A percentile compares a stretch with the other conserved stretches of the same genome.
Evolutionary conservation across 2,113 vertebrate species (phyloP).

Genomic region (Verasper variegatus): DNA sequence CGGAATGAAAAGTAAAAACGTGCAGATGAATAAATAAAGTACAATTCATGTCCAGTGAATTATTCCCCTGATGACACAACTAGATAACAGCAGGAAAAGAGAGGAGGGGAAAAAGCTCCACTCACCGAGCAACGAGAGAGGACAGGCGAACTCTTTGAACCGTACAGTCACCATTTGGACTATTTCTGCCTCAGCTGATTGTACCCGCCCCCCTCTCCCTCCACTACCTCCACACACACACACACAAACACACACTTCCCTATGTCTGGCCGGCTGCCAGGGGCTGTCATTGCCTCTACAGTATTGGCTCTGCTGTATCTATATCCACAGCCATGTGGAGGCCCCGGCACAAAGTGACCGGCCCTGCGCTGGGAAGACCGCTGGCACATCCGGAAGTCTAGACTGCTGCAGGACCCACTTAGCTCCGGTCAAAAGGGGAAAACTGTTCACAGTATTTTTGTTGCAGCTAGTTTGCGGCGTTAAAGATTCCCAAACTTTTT

Average conservation of each 20-base stretch:
- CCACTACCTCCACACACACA: slow-evolving; percentile 1
- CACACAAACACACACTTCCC: slow-evolving; percentile 38
- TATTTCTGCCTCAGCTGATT: slow-evolving; percentile 79
- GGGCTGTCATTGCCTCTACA: slow-evolving; percentile 74
- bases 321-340: slow-evolving; percentile 59
- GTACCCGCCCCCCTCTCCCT: slow-evolving; percentile 25
- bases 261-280: slow-evolving; percentile 72
- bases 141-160: slow-evolving; percentile 72
- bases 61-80: neutral
- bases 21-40: neutral
- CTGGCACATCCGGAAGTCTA: neutral
- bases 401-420: neutral
- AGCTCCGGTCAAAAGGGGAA: neutral
- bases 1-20: too few species aligned
- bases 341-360: slow-evolving; percentile 8
- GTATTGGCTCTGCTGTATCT: slow-evolving; percentile 72
- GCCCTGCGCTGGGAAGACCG: neutral
- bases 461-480: neutral
- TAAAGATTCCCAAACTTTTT: too few species aligned
- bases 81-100: slow-evolving; percentile 13
- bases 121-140: slow-evolving; percentile 27
- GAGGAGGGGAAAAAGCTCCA: neutral
- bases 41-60: neutral
- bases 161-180: slow-evolving; percentile 72
- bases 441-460: neutral